Conservation (phyloP, 2,797 vertebrate species). For the Fundulus diaphanus region DNA sequence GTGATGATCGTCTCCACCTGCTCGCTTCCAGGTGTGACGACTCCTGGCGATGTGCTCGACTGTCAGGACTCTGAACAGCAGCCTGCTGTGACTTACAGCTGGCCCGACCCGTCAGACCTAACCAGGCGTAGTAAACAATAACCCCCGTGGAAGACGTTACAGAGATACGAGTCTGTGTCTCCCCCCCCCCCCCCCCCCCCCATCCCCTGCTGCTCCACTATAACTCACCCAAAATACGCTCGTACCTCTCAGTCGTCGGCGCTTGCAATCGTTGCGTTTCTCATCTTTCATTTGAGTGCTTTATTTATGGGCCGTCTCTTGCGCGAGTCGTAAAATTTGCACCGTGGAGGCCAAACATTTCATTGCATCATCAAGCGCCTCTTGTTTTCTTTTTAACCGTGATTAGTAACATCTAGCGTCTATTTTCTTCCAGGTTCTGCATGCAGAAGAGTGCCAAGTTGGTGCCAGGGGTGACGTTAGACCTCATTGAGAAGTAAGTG, state of each 20-base stretch:
- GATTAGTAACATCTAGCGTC: conserved; percentile 16
- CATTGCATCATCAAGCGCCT: conserved; percentile 31
- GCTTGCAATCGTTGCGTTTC: conserved; percentile 46
- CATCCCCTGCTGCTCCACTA: conserved; percentile 14
- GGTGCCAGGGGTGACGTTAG: conserved; percentile 97
- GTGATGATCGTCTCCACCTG: conserved; percentile 4
- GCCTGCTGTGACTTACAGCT: conserved; percentile 65
- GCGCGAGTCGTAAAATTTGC: conserved; percentile 36
- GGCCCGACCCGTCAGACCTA: conserved; percentile 45
- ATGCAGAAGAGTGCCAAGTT: conserved; percentile 98
- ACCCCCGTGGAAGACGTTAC: conserved; percentile 18
- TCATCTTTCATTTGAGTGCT: conserved; percentile 50
- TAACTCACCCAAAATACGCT: conserved; percentile 58
- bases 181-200: conserved; percentile 2
- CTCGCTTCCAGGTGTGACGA: conserved; percentile 32
- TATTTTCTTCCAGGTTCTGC: conserved; percentile 88
- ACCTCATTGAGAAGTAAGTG: conserved; percentile 98
- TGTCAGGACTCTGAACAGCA: conserved; percentile 15
- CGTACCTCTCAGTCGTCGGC: conserved; percentile 48
- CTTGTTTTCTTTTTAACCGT: conserved; percentile 30
- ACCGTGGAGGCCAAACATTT: conserved; percentile 31
- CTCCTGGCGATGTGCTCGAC: conserved; percentile 7
- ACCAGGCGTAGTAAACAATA: conserved; percentile 49
- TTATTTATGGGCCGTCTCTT: conserved; percentile 41
- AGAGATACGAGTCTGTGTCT: conserved; percentile 42